A percentile compares a stretch with the other conserved stretches of the same genome.
Conservation (phyloP, 1,140 invertebrate species). For the Antheraea pernyi region DNA sequence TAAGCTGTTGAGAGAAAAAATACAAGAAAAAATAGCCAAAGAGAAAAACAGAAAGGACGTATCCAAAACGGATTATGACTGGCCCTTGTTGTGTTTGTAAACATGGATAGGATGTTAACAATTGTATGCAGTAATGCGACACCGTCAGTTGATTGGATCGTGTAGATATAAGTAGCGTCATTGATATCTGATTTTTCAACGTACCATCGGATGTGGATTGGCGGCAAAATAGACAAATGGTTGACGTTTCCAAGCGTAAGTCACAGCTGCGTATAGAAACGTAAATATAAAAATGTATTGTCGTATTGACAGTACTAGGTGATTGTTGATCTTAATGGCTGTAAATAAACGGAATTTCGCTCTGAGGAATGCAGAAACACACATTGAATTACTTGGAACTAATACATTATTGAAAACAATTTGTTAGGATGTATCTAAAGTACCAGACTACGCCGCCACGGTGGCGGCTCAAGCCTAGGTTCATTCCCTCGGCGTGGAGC, state of each 20-base stretch:
- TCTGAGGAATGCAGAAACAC: background rate
- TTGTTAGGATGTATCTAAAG: too few species aligned
- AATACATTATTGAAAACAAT: background rate
- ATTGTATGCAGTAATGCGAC: conserved; percentile 65
- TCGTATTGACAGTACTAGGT: background rate
- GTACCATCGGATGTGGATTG: conserved; percentile 43
- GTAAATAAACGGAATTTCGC: background rate
- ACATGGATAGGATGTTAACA: conserved; percentile 57
- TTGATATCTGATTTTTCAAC: conserved; percentile 62
- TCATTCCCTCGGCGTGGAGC: too few species aligned
- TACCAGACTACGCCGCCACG: too few species aligned
- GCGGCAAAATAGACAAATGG: conserved; percentile 67
- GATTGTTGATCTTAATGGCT: background rate
- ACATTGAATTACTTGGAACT: background rate
- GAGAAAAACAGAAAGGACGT: conserved; percentile 62
- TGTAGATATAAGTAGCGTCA: conserved; percentile 51
- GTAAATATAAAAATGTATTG: conserved; percentile 13
- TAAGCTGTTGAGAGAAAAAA: conserved; percentile 59
- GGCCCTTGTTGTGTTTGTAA: conserved; percentile 78
- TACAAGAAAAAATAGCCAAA: conserved; percentile 60
- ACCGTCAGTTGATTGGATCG: conserved; percentile 66
- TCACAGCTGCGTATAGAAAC: conserved; percentile 51
- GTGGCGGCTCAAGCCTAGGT: too few species aligned
- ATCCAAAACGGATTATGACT: conserved; percentile 76
- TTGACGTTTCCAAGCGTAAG: conserved; percentile 59